These are phyloP conservation scores for Recurvirostra avosetta DNA, from an alignment of 2,113 vertebrate species.

Conservation along the genomic window DNA sequence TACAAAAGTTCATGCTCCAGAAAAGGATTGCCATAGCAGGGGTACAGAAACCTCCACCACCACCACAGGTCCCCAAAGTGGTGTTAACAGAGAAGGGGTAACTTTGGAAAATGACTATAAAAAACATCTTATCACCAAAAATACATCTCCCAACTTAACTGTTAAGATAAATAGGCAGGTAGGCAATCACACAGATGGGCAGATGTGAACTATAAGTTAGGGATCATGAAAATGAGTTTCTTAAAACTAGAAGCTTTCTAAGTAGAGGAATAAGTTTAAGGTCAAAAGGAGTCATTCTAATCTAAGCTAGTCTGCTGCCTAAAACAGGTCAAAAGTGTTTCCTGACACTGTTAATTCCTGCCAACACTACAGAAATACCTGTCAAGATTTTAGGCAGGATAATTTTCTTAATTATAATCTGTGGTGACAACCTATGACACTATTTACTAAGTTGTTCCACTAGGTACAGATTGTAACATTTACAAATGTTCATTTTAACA, in stretches of 20 bases:
- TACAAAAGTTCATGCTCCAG: neutral
- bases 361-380: neutral
- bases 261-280: neutral
- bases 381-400: neutral
- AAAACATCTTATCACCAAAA: neutral
- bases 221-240: neutral
- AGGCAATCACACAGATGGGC: neutral
- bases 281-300: neutral
- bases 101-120: neutral
- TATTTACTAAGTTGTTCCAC: neutral
- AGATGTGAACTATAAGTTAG: neutral
- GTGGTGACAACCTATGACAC: neutral
- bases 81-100: neutral
- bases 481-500: neutral
- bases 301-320: neutral
- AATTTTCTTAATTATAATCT: neutral
- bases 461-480: neutral
- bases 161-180: neutral
- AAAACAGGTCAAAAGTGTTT: neutral
- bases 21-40: neutral
- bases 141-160: neutral
- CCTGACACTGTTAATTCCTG: neutral
- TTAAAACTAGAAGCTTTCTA: neutral
- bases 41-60: neutral
- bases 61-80: no score